phyloP scores from a whole-genome alignment of 2,797 vertebrate species.

The Erithacus rubecula region DNA sequence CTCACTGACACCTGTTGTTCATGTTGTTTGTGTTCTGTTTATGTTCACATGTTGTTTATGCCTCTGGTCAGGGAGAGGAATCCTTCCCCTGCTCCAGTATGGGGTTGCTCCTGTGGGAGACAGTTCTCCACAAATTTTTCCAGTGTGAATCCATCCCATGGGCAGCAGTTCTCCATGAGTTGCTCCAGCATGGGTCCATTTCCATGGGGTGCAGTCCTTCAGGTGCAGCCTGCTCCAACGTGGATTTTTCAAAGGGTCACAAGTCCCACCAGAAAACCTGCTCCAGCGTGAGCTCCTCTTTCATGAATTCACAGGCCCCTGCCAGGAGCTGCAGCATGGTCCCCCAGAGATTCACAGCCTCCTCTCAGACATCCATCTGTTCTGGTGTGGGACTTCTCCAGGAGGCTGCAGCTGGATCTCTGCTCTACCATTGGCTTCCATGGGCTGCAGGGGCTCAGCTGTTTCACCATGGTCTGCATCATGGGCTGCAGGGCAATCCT shows the following conservation, averaged over 20 bases:
- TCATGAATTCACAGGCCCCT: background rate
- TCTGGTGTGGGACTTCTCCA: background rate
- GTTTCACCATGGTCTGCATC: background rate
- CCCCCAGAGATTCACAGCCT: too few species aligned
- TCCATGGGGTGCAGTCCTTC: background rate
- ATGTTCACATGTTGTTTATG: background rate
- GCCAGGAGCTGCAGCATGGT: too few species aligned
- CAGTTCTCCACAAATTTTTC: background rate
- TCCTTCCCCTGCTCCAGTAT: background rate
- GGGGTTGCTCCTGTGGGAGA: background rate
- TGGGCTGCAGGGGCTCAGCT: background rate
- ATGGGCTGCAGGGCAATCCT: accelerated
- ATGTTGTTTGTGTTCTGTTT: too few species aligned
- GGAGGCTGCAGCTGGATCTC: background rate
- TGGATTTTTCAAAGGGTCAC: too few species aligned
- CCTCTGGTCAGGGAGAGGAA: background rate
- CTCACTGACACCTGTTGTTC: background rate
- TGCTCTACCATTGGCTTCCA: background rate
- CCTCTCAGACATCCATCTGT: background rate
- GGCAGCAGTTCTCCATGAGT: background rate
- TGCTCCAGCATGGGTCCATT: background rate
- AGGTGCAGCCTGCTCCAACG: background rate
- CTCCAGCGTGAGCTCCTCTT: accelerated
- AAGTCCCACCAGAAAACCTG: background rate
- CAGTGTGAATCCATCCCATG: accelerated